Evolutionary conservation across 2,888 invertebrate genomes (phyloP).

Genomic region (Esperia sulphurella): DNA sequence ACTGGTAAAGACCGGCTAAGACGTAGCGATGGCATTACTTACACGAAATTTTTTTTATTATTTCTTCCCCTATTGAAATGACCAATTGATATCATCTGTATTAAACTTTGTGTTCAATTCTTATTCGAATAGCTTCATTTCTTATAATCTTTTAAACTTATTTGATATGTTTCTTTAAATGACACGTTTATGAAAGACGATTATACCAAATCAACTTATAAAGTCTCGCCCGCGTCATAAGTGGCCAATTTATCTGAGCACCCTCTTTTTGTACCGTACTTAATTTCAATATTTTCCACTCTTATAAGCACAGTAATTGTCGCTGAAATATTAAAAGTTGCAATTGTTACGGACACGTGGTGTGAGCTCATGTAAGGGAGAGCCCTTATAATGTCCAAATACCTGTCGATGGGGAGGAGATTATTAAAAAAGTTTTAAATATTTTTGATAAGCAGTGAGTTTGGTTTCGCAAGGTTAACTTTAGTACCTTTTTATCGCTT

Average conservation of each 20-base stretch:
- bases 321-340: conserved; percentile 60
- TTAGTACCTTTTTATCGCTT: no score
- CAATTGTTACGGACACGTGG: conserved; percentile 52
- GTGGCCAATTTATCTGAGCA: conserved; percentile 52
- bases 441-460: neutral
- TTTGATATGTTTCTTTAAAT: neutral
- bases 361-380: conserved; percentile 22
- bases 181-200: neutral
- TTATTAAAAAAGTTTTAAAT: conserved; percentile 1
- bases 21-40: no score
- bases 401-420: neutral
- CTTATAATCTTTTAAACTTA: neutral
- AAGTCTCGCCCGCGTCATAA: conserved; percentile 28
- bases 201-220: conserved; percentile 6
- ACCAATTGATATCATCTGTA: no score
- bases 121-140: no score
- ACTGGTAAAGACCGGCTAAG: no score
- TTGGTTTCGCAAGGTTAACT: neutral
- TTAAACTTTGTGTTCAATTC: no score
- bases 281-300: conserved; percentile 69
- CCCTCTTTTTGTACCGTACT: conserved; percentile 34
- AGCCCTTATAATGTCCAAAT: conserved; percentile 20
- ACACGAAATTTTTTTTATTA: no score
- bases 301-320: conserved; percentile 66
- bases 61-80: no score